Percentiles rank a stretch among this genome's conserved stretches.
Conservation (phyloP, 2,797 vertebrate species). For the Rhinichthys osculus region DNA sequence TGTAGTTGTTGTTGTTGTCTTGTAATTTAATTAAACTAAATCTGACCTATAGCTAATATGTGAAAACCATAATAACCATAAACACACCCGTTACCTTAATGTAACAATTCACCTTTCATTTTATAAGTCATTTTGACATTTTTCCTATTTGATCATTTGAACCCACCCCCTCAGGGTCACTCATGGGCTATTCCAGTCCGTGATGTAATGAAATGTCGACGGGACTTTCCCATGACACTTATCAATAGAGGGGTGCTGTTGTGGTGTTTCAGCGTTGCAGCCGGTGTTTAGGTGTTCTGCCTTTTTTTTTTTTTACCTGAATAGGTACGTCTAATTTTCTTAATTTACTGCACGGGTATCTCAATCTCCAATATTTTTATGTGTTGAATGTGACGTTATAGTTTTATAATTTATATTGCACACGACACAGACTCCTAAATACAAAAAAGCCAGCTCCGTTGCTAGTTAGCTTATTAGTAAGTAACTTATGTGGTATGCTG, state of each 20-base stretch:
- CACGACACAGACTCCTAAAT: background rate
- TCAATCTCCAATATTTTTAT: background rate
- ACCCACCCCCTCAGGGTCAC: background rate
- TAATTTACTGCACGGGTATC: background rate
- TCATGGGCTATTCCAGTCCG: constrained; percentile 28
- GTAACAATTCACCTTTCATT: background rate
- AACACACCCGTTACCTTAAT: background rate
- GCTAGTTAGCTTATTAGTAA: constrained; percentile 14
- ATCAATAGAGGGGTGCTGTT: constrained; percentile 23
- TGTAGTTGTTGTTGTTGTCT: background rate
- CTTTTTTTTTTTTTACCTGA: constrained; percentile 2
- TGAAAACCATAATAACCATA: background rate
- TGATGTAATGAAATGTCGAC: background rate
- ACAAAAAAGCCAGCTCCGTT: background rate
- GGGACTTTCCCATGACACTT: constrained; percentile 24
- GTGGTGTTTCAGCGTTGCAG: background rate
- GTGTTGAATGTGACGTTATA: background rate
- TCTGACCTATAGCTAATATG: background rate
- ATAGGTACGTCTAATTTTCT: constrained; percentile 27
- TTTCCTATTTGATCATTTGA: background rate
- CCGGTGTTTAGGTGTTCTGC: constrained; percentile 4
- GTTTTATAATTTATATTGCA: background rate
- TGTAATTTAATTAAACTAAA: background rate
- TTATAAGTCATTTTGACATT: background rate
- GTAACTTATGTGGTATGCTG: background rate